phyloP scores from a whole-genome alignment of 2,113 vertebrate species.

The Damaliscus lunatus region DNA sequence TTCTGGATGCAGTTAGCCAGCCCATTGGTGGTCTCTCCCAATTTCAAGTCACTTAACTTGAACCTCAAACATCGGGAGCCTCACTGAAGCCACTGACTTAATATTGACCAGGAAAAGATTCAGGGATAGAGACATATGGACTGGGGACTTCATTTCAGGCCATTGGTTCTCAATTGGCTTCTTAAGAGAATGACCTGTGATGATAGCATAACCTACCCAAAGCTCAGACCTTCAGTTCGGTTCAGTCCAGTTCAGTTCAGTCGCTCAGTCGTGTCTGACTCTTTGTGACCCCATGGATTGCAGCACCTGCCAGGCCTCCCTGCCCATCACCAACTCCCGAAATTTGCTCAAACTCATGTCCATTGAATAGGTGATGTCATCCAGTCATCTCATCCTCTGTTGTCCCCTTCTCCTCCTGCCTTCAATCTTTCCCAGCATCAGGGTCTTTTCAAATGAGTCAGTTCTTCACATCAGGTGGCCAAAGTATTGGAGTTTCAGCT shows the following conservation, averaged over 20 bases:
- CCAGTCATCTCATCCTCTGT: neutral
- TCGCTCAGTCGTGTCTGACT: fast-evolving
- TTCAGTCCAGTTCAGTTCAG: neutral
- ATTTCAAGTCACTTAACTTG: neutral
- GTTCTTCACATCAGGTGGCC: neutral
- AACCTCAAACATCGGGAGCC: neutral
- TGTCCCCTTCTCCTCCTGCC: neutral
- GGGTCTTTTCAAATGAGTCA: neutral
- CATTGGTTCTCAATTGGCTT: neutral
- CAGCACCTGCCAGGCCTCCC: neutral
- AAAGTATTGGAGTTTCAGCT: neutral
- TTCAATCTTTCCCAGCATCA: neutral
- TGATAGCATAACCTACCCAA: neutral
- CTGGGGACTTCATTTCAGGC: neutral
- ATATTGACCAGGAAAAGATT: neutral
- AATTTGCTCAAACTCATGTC: neutral
- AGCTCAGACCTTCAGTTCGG: neutral
- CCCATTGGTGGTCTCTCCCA: neutral
- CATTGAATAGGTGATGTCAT: neutral
- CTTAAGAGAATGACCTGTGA: neutral
- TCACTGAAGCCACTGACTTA: neutral
- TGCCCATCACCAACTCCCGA: neutral
- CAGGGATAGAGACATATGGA: neutral
- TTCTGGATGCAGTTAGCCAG: neutral
- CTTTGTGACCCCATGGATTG: neutral